Percentiles rank a stretch among this genome's conserved stretches.
phyloP scores from a whole-genome alignment of 2,797 vertebrate genomes.

The Tarsius wallacei region DNA sequence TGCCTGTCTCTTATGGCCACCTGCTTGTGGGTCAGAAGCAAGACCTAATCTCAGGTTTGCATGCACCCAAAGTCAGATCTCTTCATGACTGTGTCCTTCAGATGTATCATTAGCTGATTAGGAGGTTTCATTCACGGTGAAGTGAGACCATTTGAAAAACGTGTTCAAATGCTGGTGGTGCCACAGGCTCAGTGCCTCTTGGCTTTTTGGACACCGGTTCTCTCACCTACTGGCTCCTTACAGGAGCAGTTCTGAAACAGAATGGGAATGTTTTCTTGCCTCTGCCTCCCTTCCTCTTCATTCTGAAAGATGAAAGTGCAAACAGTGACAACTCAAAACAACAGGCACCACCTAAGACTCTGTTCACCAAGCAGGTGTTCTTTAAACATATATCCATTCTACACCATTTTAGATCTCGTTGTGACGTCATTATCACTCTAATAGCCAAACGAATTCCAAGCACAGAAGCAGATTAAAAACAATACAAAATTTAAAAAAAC shows the following conservation, averaged over 20 bases:
- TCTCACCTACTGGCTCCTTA: neutral
- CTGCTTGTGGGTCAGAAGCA: neutral
- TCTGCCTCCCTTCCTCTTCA: neutral
- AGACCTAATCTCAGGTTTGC: neutral
- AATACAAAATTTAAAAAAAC: neutral
- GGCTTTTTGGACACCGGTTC: neutral
- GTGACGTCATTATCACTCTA: neutral
- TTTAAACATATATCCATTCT: neutral
- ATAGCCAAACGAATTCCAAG: neutral
- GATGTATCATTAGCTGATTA: neutral
- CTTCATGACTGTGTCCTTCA: neutral
- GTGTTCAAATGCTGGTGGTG: neutral
- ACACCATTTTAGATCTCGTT: neutral
- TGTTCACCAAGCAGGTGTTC: neutral
- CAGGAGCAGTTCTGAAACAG: neutral
- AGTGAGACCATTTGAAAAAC: neutral
- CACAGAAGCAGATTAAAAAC: neutral
- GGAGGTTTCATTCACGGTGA: neutral
- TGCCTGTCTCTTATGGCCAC: neutral
- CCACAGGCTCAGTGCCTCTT: neutral
- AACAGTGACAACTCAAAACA: neutral
- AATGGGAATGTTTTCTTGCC: too few species aligned
- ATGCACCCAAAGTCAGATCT: neutral
- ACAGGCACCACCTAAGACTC: neutral
- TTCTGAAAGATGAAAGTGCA: neutral